A percentile compares a stretch with the other conserved stretches of the same genome.
phyloP scores from a whole-genome alignment of 2,113 vertebrate species.

The Periophthalmus modestus region DNA sequence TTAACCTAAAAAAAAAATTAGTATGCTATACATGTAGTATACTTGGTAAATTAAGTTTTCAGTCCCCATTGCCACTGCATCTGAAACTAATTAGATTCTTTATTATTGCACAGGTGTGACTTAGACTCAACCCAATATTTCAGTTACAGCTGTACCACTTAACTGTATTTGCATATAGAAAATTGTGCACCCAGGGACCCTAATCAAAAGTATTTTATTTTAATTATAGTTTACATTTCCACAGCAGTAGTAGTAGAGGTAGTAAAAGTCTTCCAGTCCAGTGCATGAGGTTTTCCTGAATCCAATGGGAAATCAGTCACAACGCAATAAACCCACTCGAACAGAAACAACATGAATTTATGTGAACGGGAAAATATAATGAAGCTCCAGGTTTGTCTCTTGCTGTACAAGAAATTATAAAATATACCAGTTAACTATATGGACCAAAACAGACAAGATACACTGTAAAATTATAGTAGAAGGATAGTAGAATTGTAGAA shows the following conservation, averaged over 20 bases:
- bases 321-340: background rate
- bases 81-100: background rate
- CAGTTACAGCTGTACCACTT: background rate
- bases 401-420: background rate
- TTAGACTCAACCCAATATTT: background rate
- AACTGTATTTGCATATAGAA: background rate
- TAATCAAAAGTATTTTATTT: background rate
- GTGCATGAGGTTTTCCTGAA: background rate
- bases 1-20: too few relatives aligned
- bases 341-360: background rate
- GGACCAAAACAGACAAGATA: background rate
- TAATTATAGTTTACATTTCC: background rate
- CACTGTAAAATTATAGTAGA: background rate
- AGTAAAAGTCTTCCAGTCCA: background rate
- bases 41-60: too few relatives aligned
- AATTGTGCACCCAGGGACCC: background rate
- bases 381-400: background rate
- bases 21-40: too few relatives aligned
- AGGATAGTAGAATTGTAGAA: too few relatives aligned
- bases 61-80: background rate
- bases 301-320: constrained; percentile 1
- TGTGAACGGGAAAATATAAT: background rate
- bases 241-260: background rate
- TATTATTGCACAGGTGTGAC: background rate
- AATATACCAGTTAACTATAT: background rate